Evolutionary conservation across 2,797 vertebrate genomes (phyloP).

Genomic region (Nyctalus aviator): DNA sequence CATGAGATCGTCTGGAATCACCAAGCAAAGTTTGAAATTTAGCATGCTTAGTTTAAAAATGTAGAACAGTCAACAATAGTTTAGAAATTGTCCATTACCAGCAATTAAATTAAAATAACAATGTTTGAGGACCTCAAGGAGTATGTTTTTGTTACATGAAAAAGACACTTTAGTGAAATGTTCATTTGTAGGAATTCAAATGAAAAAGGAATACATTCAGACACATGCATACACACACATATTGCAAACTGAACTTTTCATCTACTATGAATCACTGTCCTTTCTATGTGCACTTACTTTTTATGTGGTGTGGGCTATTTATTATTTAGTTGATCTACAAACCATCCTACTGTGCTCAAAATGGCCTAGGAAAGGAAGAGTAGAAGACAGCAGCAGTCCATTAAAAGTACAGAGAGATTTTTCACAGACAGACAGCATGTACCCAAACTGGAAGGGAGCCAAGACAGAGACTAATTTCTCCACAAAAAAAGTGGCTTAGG

Average conservation of each 20-base stretch:
- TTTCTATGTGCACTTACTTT: slow-evolving; percentile 22
- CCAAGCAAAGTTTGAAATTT: slow-evolving; percentile 21
- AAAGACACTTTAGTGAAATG: background rate
- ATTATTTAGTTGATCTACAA: slow-evolving; percentile 63
- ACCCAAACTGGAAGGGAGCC: background rate
- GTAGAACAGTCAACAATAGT: background rate
- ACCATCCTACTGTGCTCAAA: slow-evolving; percentile 43
- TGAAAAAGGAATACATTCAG: background rate
- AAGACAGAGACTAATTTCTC: slow-evolving; percentile 11
- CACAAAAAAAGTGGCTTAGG: background rate
- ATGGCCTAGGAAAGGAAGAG: slow-evolving; percentile 58
- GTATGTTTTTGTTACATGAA: slow-evolving; percentile 4
- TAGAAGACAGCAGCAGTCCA: slow-evolving; percentile 38
- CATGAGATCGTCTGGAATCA: slow-evolving; percentile 20
- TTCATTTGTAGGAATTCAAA: slow-evolving; percentile 7
- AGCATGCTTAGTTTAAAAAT: slow-evolving; percentile 9
- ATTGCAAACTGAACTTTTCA: slow-evolving; percentile 41
- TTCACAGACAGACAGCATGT: slow-evolving; percentile 3
- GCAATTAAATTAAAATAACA: slow-evolving; percentile 25
- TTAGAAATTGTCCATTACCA: background rate
- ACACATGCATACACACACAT: background rate
- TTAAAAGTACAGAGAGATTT: slow-evolving; percentile 48
- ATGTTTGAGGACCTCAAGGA: background rate
- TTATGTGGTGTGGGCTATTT: slow-evolving; percentile 46
- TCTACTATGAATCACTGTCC: background rate